Base-by-base conservation (phyloP, 2,888 invertebrate genomes). In the Leucoma salicis region DNA sequence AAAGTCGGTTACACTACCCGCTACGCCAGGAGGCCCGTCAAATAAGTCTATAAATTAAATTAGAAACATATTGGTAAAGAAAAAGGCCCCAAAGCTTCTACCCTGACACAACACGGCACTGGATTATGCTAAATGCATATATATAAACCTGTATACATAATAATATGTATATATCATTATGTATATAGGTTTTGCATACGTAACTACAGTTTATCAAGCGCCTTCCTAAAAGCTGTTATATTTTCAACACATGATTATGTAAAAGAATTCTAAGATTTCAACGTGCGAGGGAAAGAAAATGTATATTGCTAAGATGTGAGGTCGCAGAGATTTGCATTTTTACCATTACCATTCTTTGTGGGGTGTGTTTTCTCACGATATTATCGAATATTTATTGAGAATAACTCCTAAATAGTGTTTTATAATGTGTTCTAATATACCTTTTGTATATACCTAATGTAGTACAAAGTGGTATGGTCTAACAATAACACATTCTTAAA, bases 231-330 rank as follows among this genome's bases (percentile, higher is more conserved):
- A 81, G 78, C 80, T 79, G 86, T 82, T 87, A 82, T 86, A 82
- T 85, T 88, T 85, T 81, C 82, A 84, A 79, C 87, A 85, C 85
- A 82, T 87, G 85, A 88, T 87, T 87, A 87, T 88, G 87, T 87
- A 81, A 88, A 88, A 87, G 82, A 85, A 88, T 83, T 83, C 78
- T 63, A 58, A 78, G 78, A 78, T 81, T 79, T 75, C 64, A 54
- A 57, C 76, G 66, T 70, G 64, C 70, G 71, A 70, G 77, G 79
- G 78, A 75, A 78, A 74, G 76, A 71, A 72, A 81, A 78, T 75
- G 79, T 70, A 72, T 75, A 82, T 82, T 80, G 82, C 84, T 88
- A 86, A 86, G 84, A 84, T 66, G 76, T 60, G 67, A 70, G 66
- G 53, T 62, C 60, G 59, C 64, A 48, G 52, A 70, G 77, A 86